Base-by-base conservation (phyloP, 1,140 invertebrate genomes). In the Leptopilina clavipes region DNA sequence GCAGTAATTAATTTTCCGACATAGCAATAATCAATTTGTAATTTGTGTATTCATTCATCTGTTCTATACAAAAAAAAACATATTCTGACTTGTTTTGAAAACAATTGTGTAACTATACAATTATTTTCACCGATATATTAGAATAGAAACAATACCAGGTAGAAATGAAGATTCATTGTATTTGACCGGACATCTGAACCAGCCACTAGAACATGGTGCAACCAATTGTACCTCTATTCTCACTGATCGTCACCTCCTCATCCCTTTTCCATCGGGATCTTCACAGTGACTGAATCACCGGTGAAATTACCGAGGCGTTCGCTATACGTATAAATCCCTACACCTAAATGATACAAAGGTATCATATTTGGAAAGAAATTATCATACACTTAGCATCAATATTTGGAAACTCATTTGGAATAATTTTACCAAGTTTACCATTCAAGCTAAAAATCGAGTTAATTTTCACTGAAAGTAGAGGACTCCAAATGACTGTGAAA, bases 281-380 rank as follows among this genome's bases (percentile, higher is more conserved):
- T 17, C 14, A 52, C 48, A 52, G 48, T 17, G n/a, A 17, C 48
- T 52, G 48, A 52, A 52, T 52, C 48, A 52, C n/a, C 48, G n/a
- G 48, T 52, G 48, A 52, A 52, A 52, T 52, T 52, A 52, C n/a
- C 48, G 14, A 52, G 48, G n/a, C 48, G 14, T 52, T 52, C 14
- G 48, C 6, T 52, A 52, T 52, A 52, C 14, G n/a, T 17, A 52
- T 17, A n/a, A n/a, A 6, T 17, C 17, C 48, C 17, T 52, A 12
- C 14, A 6, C 48, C 6, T 31, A 31, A 31, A 31, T 31, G 6
- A 31, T 3, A 31, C 2, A 31, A 31, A 31, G n/a, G n/a, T n/a
- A n/a, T n/a, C n/a, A n/a, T n/a, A n/a, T n/a, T 31, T 31, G 5
- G 1, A 31, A 31, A 31, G 25, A 31, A 31, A 31, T 2, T 31